These are phyloP conservation scores for Dysmachus trigonus DNA, from an alignment of 2,888 invertebrate species.

Conservation along the genomic window DNA sequence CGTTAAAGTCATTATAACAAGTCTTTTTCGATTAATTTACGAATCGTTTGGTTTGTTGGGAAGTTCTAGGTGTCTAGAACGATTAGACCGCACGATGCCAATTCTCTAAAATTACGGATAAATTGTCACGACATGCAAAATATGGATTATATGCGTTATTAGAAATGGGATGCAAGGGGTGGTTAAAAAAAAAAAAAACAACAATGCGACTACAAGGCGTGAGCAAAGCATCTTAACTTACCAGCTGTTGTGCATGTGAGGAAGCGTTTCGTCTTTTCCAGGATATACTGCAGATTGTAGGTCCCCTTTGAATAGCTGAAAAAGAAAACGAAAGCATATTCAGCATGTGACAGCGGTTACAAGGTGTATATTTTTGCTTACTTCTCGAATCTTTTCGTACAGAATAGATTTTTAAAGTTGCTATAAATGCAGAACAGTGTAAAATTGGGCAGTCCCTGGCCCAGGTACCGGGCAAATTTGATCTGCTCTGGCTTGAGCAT, in stretches of 20 bases:
- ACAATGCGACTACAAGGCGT: neutral
- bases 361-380: conserved; percentile 53
- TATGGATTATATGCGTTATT: conserved; percentile 12
- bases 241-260: conserved; percentile 64
- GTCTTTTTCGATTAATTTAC: too few species aligned
- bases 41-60: too few species aligned
- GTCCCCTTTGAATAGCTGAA: conserved; percentile 63
- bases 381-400: conserved; percentile 65
- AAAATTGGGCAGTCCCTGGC: conserved; percentile 63
- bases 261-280: conserved; percentile 64
- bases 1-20: too few species aligned
- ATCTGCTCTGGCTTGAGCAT: conserved; percentile 64
- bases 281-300: conserved; percentile 64
- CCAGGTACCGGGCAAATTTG: conserved; percentile 63
- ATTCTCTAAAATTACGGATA: neutral
- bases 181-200: neutral
- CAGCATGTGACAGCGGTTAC: neutral
- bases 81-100: neutral
- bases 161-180: conserved; percentile 3
- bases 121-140: conserved; percentile 1
- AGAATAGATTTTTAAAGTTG: conserved; percentile 64
- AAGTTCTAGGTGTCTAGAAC: neutral
- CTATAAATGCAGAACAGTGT: conserved; percentile 65
- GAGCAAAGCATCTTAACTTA: conserved; percentile 54
- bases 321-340: neutral